These are phyloP conservation scores for Entosphenus tridentatus DNA, from an alignment of 2,113 vertebrate genomes.

Conservation along the genomic window DNA sequence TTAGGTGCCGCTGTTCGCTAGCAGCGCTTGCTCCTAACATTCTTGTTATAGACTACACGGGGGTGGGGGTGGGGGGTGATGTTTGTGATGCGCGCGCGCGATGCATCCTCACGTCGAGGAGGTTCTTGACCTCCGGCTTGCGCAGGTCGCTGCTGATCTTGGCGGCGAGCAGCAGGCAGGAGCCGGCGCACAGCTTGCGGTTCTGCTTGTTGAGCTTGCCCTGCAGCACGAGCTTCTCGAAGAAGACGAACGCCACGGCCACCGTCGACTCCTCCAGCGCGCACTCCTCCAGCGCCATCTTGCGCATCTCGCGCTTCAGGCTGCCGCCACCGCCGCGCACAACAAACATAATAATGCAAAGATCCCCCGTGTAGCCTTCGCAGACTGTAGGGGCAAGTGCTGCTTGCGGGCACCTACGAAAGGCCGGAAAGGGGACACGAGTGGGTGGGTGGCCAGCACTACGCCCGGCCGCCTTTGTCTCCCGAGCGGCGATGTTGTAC, in stretches of 20 bases:
- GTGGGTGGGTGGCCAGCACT: too few species aligned
- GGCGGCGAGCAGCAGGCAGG: conserved; percentile 68
- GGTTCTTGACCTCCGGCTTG: conserved; percentile 73
- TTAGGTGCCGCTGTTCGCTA: background rate
- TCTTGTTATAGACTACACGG: too few species aligned
- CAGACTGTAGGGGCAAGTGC: too few species aligned
- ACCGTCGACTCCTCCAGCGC: conserved; percentile 59
- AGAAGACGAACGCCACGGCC: conserved; percentile 90
- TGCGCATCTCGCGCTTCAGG: conserved; percentile 70
- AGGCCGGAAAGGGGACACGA: too few species aligned
- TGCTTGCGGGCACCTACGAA: too few species aligned
- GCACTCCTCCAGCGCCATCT: conserved; percentile 44
- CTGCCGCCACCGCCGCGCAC: conserved; percentile 18
- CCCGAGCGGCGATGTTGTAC: too few species aligned
- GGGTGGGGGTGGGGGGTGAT: background rate
- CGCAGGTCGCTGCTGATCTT: conserved; percentile 95
- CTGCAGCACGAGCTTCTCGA: conserved; percentile 86
- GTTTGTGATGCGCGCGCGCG: background rate
- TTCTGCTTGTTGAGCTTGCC: conserved; percentile 88
- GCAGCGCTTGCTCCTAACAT: background rate
- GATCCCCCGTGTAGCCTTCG: too few species aligned
- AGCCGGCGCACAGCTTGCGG: conserved; percentile 80
- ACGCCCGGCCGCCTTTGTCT: too few species aligned
- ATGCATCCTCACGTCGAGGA: conserved; percentile 56
- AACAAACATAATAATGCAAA: too few species aligned